A percentile compares a stretch with the other conserved stretches of the same genome.
Evolutionary conservation across 2,797 vertebrate genomes (phyloP).

Genomic region (Phataginus tricuspis): DNA sequence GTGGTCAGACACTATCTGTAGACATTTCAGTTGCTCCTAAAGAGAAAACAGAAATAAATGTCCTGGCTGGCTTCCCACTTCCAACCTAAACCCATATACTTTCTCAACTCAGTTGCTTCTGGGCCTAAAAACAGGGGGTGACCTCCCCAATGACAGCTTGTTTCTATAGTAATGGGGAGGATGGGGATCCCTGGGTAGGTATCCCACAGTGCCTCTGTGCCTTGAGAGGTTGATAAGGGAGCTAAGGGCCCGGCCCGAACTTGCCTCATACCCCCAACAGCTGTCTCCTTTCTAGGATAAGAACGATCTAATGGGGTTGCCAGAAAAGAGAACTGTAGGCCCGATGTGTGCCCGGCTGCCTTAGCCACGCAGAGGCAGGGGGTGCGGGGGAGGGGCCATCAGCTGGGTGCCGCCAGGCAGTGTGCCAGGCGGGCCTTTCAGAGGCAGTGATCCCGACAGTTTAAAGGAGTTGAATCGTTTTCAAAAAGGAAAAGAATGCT

Average conservation of each 20-base stretch:
- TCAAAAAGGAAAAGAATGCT: slow-evolving; percentile 48
- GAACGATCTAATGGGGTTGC: slow-evolving; percentile 29
- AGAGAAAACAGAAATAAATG: slow-evolving; percentile 40
- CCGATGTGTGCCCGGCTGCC: slow-evolving; percentile 69
- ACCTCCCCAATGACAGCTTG: not conserved
- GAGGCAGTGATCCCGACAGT: slow-evolving; percentile 44
- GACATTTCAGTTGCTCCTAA: slow-evolving; percentile 11
- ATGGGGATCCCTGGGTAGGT: not conserved
- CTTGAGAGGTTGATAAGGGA: not conserved
- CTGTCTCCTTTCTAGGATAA: slow-evolving; percentile 75
- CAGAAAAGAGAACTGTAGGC: slow-evolving; percentile 61
- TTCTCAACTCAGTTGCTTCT: slow-evolving; percentile 29
- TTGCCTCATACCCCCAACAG: slow-evolving; percentile 56
- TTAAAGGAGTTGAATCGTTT: slow-evolving; percentile 60
- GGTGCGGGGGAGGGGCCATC: not conserved
- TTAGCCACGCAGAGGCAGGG: not conserved
- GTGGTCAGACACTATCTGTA: not conserved
- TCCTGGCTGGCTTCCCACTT: slow-evolving; percentile 13
- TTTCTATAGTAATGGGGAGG: slow-evolving; percentile 24
- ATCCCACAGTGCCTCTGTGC: slow-evolving; percentile 22
- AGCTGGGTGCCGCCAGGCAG: slow-evolving; percentile 43
- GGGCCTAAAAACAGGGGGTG: not conserved
- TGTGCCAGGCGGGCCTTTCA: slow-evolving; percentile 63
- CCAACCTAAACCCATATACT: slow-evolving; percentile 18
- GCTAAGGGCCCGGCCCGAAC: not conserved